Conservation (phyloP, 2,888 invertebrate species). For the Epinotia ramella region DNA sequence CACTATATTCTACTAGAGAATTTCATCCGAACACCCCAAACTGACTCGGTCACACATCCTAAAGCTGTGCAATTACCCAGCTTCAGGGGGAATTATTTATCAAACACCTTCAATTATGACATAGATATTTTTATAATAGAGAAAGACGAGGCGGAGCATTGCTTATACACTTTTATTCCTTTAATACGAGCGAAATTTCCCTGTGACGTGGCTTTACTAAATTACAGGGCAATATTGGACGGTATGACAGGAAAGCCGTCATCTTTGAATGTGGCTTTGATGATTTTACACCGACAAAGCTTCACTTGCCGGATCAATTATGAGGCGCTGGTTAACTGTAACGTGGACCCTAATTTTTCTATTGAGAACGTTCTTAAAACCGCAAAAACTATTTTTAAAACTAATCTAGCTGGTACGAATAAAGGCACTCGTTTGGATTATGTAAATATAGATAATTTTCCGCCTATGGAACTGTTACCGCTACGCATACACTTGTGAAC, state of each 20-base stretch:
- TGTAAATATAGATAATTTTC: constrained; percentile 64
- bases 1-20: constrained; percentile 73
- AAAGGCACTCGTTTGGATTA: constrained; percentile 60
- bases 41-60: constrained; percentile 41
- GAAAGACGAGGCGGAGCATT: constrained; percentile 58
- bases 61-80: constrained; percentile 64
- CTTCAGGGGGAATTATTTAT: constrained; percentile 63
- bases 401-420: constrained; percentile 73
- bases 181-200: constrained; percentile 71
- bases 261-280: constrained; percentile 60
- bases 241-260: constrained; percentile 51
- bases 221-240: constrained; percentile 63
- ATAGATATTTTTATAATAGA: constrained; percentile 69
- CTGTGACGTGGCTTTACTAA: constrained; percentile 71
- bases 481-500: constrained; percentile 61
- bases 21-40: constrained; percentile 51
- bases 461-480: constrained; percentile 71
- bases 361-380: constrained; percentile 67
- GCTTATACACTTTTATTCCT: constrained; percentile 68
- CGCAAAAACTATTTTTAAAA: constrained; percentile 63
- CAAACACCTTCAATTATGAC: constrained; percentile 62
- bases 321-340: constrained; percentile 57
- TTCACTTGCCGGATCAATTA: constrained; percentile 64
- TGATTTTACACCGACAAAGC: constrained; percentile 69
- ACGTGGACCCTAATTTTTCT: constrained; percentile 59